phyloP scores from a whole-genome alignment of 2,113 vertebrate genomes.

The Dipodomys stephensi region DNA sequence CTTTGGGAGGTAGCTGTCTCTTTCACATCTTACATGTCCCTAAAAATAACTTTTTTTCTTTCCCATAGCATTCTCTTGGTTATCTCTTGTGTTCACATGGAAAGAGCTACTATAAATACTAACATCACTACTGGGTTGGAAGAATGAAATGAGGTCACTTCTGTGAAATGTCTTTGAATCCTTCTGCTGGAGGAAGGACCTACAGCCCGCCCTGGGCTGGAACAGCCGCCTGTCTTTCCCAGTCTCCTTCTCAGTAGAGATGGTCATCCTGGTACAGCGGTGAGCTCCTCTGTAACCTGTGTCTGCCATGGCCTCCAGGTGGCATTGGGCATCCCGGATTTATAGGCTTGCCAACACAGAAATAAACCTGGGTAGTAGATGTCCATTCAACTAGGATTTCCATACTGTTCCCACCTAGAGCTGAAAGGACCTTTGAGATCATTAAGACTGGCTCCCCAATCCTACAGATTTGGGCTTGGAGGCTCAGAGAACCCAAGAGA shows the following conservation, averaged over 20 bases:
- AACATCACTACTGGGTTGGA: neutral
- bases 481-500: neutral
- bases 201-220: neutral
- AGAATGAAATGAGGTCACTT: neutral
- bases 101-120: neutral
- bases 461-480: neutral
- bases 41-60: constrained; percentile 10
- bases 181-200: neutral
- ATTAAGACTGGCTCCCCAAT: neutral
- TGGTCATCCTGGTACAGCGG: neutral
- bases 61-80: neutral
- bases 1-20: neutral
- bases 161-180: neutral
- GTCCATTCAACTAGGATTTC: neutral
- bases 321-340: neutral
- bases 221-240: neutral
- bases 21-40: constrained; percentile 12
- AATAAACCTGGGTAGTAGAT: neutral
- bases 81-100: neutral
- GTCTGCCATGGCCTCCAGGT: neutral
- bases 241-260: neutral
- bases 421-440: constrained; percentile 53
- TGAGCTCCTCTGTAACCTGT: neutral
- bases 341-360: neutral
- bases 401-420: neutral